Evolutionary conservation across 2,888 invertebrate species (phyloP).

Genomic region (Lycaena phlaeas): DNA sequence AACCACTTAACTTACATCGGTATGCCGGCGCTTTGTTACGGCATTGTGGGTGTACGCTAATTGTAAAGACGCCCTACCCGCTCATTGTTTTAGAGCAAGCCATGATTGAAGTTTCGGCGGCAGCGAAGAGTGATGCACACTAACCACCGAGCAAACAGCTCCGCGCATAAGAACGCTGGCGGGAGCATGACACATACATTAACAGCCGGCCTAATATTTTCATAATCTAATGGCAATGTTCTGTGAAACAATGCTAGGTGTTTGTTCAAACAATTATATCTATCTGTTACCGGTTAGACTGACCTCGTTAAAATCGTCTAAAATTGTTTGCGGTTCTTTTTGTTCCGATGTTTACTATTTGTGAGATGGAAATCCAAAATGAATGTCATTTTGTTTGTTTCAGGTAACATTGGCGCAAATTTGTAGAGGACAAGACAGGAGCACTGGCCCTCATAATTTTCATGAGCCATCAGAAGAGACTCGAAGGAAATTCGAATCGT

Average conservation of each 20-base stretch:
- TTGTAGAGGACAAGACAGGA: slow-evolving; percentile 82
- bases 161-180: slow-evolving; percentile 42
- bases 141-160: slow-evolving; percentile 61
- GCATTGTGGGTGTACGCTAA: slow-evolving; percentile 65
- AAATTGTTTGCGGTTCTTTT: slow-evolving; percentile 55
- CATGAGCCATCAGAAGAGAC: slow-evolving; percentile 87
- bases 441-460: slow-evolving; percentile 75
- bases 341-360: slow-evolving; percentile 17
- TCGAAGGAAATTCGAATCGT: slow-evolving; percentile 90
- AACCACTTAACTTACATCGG: slow-evolving; percentile 48
- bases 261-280: slow-evolving; percentile 64
- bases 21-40: slow-evolving; percentile 52
- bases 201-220: slow-evolving; percentile 70
- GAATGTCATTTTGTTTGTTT: slow-evolving; percentile 30
- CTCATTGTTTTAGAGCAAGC: slow-evolving; percentile 71
- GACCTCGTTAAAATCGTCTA: slow-evolving; percentile 67
- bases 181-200: slow-evolving; percentile 70
- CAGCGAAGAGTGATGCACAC: slow-evolving; percentile 49
- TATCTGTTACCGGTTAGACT: slow-evolving; percentile 66
- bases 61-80: slow-evolving; percentile 65
- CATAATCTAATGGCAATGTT: slow-evolving; percentile 73
- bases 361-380: neutral
- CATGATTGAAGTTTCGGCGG: slow-evolving; percentile 69
- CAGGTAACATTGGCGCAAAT: slow-evolving; percentile 88
- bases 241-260: slow-evolving; percentile 67